Percentiles rank a stretch among this genome's conserved stretches.
Conservation (phyloP, 2,888 invertebrate species). For the Cepaea hortensis region DNA sequence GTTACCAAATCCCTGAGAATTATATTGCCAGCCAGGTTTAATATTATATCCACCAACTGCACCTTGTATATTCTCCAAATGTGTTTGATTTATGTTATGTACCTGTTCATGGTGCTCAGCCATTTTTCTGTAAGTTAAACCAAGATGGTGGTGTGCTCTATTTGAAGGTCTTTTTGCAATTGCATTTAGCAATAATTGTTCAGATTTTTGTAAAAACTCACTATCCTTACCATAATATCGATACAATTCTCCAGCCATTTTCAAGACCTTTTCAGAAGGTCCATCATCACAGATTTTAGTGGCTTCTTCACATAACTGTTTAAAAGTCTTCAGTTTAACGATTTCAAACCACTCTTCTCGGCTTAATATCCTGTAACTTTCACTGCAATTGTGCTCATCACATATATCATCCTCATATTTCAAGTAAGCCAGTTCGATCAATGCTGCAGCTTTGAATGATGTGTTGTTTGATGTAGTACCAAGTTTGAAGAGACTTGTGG, state of each 20-base stretch:
- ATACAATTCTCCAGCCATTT: neutral
- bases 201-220: neutral
- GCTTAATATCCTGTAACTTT: neutral
- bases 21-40: too few species aligned
- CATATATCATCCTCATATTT: neutral
- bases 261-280: neutral
- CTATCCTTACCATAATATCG: neutral
- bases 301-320: slow-evolving; percentile 1
- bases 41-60: too few species aligned
- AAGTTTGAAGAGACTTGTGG: neutral
- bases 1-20: too few species aligned
- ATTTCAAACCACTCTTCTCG: neutral
- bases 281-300: neutral
- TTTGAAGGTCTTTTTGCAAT: slow-evolving; percentile 6
- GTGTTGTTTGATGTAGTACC: neutral
- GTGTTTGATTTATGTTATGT: neutral
- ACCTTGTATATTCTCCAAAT: too few species aligned
- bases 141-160: slow-evolving; percentile 15
- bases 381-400: neutral
- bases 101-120: neutral
- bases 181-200: neutral
- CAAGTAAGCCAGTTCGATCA: neutral
- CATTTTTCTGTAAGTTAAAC: slow-evolving; percentile 10
- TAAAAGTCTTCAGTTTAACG: neutral
- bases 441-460: neutral